phyloP scores from a whole-genome alignment of 2,797 vertebrate species.

The Adrianichthys oophorus region DNA sequence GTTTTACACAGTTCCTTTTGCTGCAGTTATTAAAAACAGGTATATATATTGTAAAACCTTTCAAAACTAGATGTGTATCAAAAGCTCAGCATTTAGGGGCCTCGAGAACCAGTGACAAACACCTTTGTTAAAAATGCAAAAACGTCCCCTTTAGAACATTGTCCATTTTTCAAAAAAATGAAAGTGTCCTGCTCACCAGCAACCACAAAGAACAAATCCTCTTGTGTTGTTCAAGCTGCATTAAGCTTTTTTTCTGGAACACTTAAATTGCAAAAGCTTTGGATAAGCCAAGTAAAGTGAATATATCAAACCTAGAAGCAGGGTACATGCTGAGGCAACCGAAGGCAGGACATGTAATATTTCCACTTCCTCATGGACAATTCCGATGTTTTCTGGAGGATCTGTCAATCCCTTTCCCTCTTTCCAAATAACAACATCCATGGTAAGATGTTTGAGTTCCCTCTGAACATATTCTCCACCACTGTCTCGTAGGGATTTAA shows the following conservation, averaged over 20 bases:
- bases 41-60: too few relatives aligned
- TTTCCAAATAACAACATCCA: slow-evolving; percentile 31
- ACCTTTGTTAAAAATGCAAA: too few relatives aligned
- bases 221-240: slow-evolving; percentile 3
- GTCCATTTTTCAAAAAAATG: too few relatives aligned
- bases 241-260: not conserved
- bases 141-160: too few relatives aligned
- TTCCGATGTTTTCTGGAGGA: slow-evolving; percentile 4
- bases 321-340: slow-evolving; percentile 30
- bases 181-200: too few relatives aligned
- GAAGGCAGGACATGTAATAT: slow-evolving; percentile 33
- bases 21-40: too few relatives aligned
- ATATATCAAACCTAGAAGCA: slow-evolving; percentile 24
- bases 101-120: too few relatives aligned
- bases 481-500: not conserved
- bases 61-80: too few relatives aligned
- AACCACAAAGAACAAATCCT: not conserved
- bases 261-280: not conserved
- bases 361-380: slow-evolving; percentile 17
- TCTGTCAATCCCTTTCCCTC: slow-evolving; percentile 13
- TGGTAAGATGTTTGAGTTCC: slow-evolving; percentile 26
- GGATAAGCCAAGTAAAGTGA: slow-evolving; percentile 1
- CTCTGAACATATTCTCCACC: slow-evolving; percentile 4
- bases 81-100: too few relatives aligned
- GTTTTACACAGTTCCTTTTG: too few relatives aligned